Base-by-base conservation (phyloP, 2,888 invertebrate species). In the Zaprionus obscuricornis region DNA sequence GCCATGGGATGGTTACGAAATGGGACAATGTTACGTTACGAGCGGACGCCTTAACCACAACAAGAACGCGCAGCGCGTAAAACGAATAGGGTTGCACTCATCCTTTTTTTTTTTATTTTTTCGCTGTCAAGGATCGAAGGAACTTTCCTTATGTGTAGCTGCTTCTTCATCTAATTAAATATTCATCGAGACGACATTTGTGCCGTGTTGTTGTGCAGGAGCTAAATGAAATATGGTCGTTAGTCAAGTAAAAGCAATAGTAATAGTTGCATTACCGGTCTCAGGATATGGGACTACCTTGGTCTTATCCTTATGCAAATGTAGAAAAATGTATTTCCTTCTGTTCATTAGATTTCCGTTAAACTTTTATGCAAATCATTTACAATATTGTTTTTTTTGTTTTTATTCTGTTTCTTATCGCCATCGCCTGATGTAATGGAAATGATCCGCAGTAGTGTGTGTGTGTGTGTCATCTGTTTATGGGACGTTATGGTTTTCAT, bases 101-200 rank as follows among this genome's bases (percentile, higher is more conserved):
- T 81, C 65, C 73, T 62, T 64, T n/a, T 62, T n/a, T n/a, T n/a
- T n/a, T n/a, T n/a, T n/a, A n/a, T n/a, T n/a, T n/a, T n/a, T n/a
- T n/a, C n/a, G n/a, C n/a, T n/a, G n/a, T 55, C 34, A 63, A 70
- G 84, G 66, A 83, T 74, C 72, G 52, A 55, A 42, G 20, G 31
- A n/a, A n/a, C n/a, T n/a, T n/a, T n/a, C 20, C 58, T 20, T 22
- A 36, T 22, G 47, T 59, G 39, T 47, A 36, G 57, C 33, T 29
- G 4, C 47, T 50, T 37, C 39, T 26, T 49, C 68, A 55, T 86
- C 86, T 88, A 86, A 88, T 87, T 87, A 87, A 84, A 88, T 87
- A 87, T 87, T 88, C 87, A 87, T 87, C 79, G 78, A 77, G 79
- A 75, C 85, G 84, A 87, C 85, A 87, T 87, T 87, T 88, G 76